A percentile compares a stretch with the other conserved stretches of the same genome.
phyloP scores from a whole-genome alignment of 2,888 invertebrate genomes.

The Ochlodes sylvanus region DNA sequence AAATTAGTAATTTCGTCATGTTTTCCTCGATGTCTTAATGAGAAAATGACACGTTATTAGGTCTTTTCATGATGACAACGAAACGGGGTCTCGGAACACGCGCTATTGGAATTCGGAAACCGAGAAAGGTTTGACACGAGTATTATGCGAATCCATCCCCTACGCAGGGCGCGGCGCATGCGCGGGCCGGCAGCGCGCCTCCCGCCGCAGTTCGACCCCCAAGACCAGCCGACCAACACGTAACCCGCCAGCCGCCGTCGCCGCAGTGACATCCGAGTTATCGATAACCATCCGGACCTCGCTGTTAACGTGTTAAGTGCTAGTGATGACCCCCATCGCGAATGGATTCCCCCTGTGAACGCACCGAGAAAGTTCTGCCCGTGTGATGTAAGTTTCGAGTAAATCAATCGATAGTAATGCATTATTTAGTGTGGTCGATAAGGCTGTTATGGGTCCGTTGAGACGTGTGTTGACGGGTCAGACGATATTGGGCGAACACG shows the following conservation, averaged over 20 bases:
- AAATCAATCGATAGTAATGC: constrained; percentile 34
- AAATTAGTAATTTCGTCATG: neutral
- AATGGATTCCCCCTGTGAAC: constrained; percentile 31
- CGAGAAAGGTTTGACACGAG: constrained; percentile 56
- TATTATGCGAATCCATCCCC: constrained; percentile 62
- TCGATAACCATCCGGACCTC: constrained; percentile 30
- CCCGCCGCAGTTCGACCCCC: constrained; percentile 69
- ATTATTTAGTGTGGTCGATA: constrained; percentile 33
- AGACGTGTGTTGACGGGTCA: constrained; percentile 35
- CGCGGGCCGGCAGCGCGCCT: constrained; percentile 59
- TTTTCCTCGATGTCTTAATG: neutral
- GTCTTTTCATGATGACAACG: constrained; percentile 18
- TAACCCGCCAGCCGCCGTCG: constrained; percentile 41
- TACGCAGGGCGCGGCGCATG: constrained; percentile 61
- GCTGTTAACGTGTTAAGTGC: constrained; percentile 37
- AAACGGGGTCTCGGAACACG: constrained; percentile 24
- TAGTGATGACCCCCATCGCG: constrained; percentile 32
- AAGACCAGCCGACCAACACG: constrained; percentile 51
- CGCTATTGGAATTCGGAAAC: constrained; percentile 57
- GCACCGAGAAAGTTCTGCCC: constrained; percentile 9
- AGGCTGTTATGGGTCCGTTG: constrained; percentile 33
- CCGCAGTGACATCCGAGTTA: constrained; percentile 66
- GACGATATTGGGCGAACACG: constrained; percentile 23
- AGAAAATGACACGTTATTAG: neutral
- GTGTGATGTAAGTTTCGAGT: constrained; percentile 37